Base-by-base conservation (phyloP, 1,140 invertebrate species). In the Nasonia vitripennis region DNA sequence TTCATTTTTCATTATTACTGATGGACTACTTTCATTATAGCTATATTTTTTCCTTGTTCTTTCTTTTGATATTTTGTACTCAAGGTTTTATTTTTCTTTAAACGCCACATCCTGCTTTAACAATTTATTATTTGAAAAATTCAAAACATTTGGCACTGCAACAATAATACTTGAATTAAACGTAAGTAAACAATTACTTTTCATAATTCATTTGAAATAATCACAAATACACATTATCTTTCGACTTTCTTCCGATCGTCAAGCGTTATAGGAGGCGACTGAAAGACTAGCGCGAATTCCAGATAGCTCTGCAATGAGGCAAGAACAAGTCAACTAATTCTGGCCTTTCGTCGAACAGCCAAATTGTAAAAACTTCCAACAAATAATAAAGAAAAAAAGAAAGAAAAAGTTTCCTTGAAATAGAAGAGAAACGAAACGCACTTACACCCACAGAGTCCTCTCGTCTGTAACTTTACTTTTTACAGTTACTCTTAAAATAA, bases 261-360 rank as follows among this genome's bases (percentile, higher is more conserved):
- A 51, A 75, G 68, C 41, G 3, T 62, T 73, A 1, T 27, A 68
- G 9, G 17, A 86, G 75, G 80, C 70, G 23, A 62, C 51, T 75
- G 23, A 82, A 51, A 87, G 62, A 85, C 84, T 88, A 89, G 86
- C 89, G 88, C 88, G 88, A 88, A 88, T 88, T 89, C 83, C 88
- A 87, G 86, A 91, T 83, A 55, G 74, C 84, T 90, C 85, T 87
- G 89, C 87, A 88, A 71, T 87, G 86, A 89, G 89, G 86, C 89
- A 89, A 91, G 87, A 91, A 88, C 75, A 83, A 84, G 85, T 91
- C 78, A 87, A 89, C 90, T 85, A 91, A 88, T 88, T 87, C 79
- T 80, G 74, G 68, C 70, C 27, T 83, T 74, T 6, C 45, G 70
- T n/a, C n/a, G 14, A 83, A 84, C 10, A 78, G 70, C 83, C 82